phyloP scores from a whole-genome alignment of 2,888 invertebrate species.

The Onthophagus sagittarius region DNA sequence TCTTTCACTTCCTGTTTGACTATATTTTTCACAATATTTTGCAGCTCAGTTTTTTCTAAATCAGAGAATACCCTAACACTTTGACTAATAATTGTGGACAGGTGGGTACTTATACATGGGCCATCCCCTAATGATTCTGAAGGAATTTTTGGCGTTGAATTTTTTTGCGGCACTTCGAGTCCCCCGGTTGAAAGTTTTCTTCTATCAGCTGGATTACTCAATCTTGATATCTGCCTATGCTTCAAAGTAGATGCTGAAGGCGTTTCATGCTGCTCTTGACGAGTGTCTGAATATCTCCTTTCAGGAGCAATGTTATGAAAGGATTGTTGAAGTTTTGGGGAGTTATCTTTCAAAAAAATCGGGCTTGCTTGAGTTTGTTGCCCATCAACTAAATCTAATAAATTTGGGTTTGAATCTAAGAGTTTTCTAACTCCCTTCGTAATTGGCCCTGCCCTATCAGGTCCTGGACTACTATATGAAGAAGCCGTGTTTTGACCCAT shows the following conservation, averaged over 20 bases:
- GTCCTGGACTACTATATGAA: neutral
- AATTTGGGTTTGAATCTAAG: constrained; percentile 21
- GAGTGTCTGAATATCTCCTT: too few relatives aligned
- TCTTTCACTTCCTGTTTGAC: constrained; percentile 33
- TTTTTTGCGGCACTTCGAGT: neutral
- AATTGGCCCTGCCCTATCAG: constrained; percentile 17
- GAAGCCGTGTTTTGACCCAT: constrained; percentile 27
- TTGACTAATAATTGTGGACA: constrained; percentile 13
- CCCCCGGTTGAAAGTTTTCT: neutral
- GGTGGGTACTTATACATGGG: neutral
- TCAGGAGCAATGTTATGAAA: too few relatives aligned
- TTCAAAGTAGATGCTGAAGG: neutral
- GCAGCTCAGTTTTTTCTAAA: neutral
- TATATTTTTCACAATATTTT: constrained; percentile 22
- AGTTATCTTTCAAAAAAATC: neutral
- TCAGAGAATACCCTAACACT: neutral
- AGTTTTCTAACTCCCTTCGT: constrained; percentile 25
- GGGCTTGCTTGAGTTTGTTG: constrained; percentile 3
- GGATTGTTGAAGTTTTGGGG: neutral
- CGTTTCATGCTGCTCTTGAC: neutral
- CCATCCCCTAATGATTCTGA: neutral
- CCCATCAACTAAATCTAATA: constrained; percentile 3
- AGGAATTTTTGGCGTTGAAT: constrained; percentile 22
- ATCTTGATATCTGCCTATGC: neutral
- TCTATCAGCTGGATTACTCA: neutral